A percentile compares a stretch with the other conserved stretches of the same genome.
phyloP scores from a whole-genome alignment of 2,113 vertebrate genomes.

The Passer domesticus region DNA sequence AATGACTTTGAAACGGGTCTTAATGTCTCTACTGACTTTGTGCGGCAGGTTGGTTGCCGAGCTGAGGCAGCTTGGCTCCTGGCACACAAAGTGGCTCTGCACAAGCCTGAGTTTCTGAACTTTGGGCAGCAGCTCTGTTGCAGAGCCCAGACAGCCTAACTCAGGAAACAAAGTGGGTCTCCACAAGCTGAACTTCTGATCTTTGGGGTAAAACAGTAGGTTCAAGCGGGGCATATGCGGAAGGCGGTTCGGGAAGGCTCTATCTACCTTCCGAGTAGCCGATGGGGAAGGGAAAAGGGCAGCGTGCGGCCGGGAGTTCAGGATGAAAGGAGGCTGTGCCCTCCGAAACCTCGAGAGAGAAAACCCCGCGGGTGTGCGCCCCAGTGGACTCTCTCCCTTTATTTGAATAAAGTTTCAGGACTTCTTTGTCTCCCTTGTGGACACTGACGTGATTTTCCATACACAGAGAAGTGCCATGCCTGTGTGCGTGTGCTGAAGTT shows the following conservation, averaged over 20 bases:
- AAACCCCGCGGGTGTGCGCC: too few species aligned
- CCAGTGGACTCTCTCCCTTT: not conserved
- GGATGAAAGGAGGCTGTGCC: not conserved
- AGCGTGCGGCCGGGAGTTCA: rapidly evolving
- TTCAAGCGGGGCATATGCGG: not conserved
- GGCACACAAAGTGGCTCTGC: not conserved
- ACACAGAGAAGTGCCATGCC: rapidly evolving
- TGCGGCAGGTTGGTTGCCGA: not conserved
- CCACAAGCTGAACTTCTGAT: not conserved
- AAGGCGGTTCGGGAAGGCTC: not conserved
- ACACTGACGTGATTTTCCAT: not conserved
- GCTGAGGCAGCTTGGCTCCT: not conserved
- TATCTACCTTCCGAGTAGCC: not conserved
- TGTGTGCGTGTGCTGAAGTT: rapidly evolving
- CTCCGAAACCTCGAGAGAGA: not conserved
- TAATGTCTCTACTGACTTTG: not conserved
- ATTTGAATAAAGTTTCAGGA: not conserved
- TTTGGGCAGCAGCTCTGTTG: not conserved
- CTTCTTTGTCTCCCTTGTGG: not conserved
- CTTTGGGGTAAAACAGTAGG: not conserved
- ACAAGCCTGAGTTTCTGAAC: not conserved
- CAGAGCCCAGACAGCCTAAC: not conserved
- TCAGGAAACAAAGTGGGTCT: not conserved
- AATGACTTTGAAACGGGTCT: not conserved
- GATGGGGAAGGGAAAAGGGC: not conserved